A percentile compares a stretch with the other conserved stretches of the same genome.
Evolutionary conservation across 2,113 vertebrate species (phyloP).

Genomic region (Camelus bactrianus): DNA sequence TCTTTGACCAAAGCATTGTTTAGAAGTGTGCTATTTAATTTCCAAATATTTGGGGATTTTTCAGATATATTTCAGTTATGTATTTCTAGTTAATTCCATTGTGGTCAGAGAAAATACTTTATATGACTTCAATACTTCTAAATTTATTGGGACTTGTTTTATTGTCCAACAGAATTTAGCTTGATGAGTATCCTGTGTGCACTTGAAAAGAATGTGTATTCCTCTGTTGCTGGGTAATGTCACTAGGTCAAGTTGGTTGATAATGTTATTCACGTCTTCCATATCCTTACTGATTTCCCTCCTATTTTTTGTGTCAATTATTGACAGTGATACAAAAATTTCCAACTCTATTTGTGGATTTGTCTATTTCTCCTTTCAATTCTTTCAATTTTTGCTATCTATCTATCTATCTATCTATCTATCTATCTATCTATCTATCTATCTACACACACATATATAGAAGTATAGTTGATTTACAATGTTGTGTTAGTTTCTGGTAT

Average conservation of each 20-base stretch:
- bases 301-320: not conserved
- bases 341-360: not conserved
- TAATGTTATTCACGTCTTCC: not conserved
- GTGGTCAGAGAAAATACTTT: not conserved
- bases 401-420: no score
- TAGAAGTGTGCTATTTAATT: not conserved
- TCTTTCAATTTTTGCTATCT: not conserved
- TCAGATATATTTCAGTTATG: not conserved
- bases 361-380: not conserved
- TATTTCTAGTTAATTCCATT: not conserved
- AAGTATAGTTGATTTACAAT: no score
- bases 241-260: not conserved
- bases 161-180: not conserved
- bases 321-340: not conserved
- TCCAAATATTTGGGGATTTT: not conserved
- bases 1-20: not conserved
- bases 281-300: not conserved
- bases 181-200: not conserved
- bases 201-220: not conserved
- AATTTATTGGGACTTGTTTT: not conserved
- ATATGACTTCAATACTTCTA: not conserved
- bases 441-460: no score
- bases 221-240: not conserved
- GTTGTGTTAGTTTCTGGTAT: no score
- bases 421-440: no score